Percentiles rank a stretch among this genome's conserved stretches.
These are phyloP conservation scores for Paracentrotus lividus DNA, from an alignment of 53 echinoderm and acorn worm genomes.

Conservation along the genomic window DNA sequence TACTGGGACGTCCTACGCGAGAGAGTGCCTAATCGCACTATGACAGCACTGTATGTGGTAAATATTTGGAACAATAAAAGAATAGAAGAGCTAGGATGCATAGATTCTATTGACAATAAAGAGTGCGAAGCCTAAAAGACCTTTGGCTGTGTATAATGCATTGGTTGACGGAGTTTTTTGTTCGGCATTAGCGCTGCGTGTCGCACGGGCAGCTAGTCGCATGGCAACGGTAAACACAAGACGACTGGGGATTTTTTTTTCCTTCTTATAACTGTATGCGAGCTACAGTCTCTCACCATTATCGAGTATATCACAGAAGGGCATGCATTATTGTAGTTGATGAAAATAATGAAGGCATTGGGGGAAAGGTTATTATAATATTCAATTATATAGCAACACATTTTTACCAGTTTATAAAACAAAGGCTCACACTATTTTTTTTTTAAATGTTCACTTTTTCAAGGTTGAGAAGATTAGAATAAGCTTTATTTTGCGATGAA, in stretches of 20 bases:
- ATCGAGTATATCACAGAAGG: too few relatives aligned
- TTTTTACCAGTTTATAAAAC: too few relatives aligned
- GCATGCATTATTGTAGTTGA: too few relatives aligned
- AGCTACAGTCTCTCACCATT: too few relatives aligned
- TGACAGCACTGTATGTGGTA: conserved; percentile 25
- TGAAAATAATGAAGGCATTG: neutral
- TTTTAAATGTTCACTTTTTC: too few relatives aligned
- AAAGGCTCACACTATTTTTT: too few relatives aligned
- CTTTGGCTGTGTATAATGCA: neutral
- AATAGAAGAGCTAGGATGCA: conserved; percentile 31
- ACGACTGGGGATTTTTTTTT: conserved; percentile 13
- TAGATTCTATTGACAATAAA: neutral
- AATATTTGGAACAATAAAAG: conserved; percentile 51
- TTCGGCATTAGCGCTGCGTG: conserved; percentile 55
- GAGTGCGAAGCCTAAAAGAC: conserved; percentile 31
- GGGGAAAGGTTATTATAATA: too few relatives aligned
- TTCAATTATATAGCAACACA: too few relatives aligned
- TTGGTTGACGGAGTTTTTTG: conserved; percentile 35
- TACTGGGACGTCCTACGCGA: neutral
- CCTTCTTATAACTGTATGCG: neutral
- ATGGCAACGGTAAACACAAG: conserved; percentile 56
- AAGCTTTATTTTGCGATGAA: too few relatives aligned
- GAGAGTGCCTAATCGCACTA: neutral
- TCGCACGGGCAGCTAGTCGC: neutral
- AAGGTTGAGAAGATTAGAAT: too few relatives aligned